These are phyloP conservation scores for Sclerodermus sp. DNA, from an alignment of 2,888 invertebrate species.

Conservation along the genomic window DNA sequence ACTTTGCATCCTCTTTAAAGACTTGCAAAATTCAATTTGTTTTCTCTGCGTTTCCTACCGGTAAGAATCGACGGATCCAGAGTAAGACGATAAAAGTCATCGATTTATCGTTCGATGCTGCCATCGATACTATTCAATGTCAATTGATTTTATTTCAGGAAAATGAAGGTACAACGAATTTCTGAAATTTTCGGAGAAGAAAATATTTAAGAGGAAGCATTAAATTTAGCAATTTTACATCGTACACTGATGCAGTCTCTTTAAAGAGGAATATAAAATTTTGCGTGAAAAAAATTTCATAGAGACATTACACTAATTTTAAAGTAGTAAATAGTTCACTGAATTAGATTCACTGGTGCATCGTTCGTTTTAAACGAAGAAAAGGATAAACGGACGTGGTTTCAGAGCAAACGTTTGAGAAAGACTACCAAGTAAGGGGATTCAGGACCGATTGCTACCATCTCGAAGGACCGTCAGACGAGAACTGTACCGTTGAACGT, in stretches of 20 bases:
- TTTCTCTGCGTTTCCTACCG: no score
- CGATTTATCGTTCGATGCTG: no score
- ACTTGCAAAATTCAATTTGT: no score
- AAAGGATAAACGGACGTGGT: slow-evolving; percentile 44
- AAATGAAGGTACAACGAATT: no score
- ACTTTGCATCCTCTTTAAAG: slow-evolving; percentile 26
- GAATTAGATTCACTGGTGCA: neutral
- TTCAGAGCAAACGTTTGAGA: no score
- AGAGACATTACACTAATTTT: neutral
- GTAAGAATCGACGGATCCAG: no score
- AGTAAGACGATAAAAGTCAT: no score
- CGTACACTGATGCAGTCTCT: no score
- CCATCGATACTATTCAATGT: no score
- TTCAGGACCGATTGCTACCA: slow-evolving; percentile 43
- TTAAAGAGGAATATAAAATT: no score
- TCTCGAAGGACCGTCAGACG: slow-evolving; percentile 53
- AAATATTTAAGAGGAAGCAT: neutral
- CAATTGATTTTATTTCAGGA: no score
- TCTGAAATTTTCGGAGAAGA: neutral
- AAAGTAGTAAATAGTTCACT: neutral
- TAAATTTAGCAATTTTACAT: no score
- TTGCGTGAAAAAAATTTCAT: neutral
- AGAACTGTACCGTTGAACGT: slow-evolving; percentile 56
- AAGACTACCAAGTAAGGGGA: slow-evolving; percentile 35
- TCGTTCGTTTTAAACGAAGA: neutral